Percentiles rank a stretch among this genome's conserved stretches.
These are phyloP conservation scores for Coreius guichenoti DNA, from an alignment of 2,797 vertebrate species.

Conservation along the genomic window DNA sequence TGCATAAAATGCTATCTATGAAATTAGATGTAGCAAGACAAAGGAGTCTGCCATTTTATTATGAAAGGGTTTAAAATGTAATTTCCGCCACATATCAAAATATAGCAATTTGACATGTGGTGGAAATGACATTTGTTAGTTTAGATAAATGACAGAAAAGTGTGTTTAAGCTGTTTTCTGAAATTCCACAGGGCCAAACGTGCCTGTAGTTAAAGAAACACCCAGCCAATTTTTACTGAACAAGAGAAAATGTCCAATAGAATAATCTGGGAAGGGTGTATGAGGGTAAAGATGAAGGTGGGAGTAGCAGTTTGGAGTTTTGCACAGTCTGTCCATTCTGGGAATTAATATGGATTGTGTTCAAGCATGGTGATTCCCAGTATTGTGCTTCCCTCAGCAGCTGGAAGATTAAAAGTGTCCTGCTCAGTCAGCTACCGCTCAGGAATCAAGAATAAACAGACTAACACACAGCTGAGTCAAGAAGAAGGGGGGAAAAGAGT, in stretches of 20 bases:
- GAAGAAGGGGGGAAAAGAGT: conserved; percentile 30
- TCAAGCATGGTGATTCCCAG: conserved; percentile 40
- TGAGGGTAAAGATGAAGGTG: neutral
- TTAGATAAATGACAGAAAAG: neutral
- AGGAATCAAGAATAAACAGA: conserved; percentile 26
- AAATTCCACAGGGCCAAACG: neutral
- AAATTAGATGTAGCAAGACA: neutral
- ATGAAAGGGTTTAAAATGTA: neutral
- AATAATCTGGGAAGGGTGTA: neutral
- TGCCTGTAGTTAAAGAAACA: neutral
- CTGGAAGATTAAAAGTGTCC: conserved; percentile 55
- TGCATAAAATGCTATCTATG: neutral
- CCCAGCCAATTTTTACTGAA: neutral
- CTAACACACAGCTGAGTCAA: conserved; percentile 21
- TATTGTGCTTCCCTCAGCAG: conserved; percentile 20
- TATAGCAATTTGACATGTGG: neutral
- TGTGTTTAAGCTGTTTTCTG: neutral
- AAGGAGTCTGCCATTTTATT: neutral
- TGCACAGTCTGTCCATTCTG: conserved; percentile 30
- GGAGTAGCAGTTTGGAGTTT: neutral
- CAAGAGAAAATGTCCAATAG: conserved; percentile 6
- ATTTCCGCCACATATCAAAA: neutral
- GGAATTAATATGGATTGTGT: conserved; percentile 59
- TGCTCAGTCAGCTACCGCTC: conserved; percentile 10
- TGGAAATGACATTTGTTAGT: neutral